Percentiles rank a stretch among this genome's conserved stretches.
Evolutionary conservation across 2,888 invertebrate species (phyloP).

Genomic region (Drosophila mettleri): DNA sequence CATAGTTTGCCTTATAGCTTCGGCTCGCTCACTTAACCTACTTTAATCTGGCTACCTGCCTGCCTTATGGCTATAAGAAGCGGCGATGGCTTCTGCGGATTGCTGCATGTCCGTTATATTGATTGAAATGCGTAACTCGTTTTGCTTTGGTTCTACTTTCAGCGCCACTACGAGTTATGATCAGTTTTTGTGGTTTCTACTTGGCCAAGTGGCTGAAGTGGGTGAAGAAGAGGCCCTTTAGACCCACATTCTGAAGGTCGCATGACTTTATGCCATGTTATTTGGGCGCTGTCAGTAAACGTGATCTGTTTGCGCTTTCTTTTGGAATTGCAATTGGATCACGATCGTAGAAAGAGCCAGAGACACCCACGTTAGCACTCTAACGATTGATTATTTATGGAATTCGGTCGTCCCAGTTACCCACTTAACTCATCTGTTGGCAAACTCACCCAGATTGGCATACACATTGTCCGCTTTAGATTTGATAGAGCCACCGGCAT

Average conservation of each 20-base stretch:
- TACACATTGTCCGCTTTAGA: constrained; percentile 88
- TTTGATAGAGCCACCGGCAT: constrained; percentile 82
- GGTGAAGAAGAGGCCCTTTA: constrained; percentile 63
- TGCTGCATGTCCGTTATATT: constrained; percentile 69
- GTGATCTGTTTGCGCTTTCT: constrained; percentile 76
- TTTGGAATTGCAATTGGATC: constrained; percentile 57
- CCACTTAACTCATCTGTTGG: constrained; percentile 8
- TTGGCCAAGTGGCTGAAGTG: constrained; percentile 24
- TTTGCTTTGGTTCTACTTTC: constrained; percentile 71
- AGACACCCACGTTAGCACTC: constrained; percentile 32
- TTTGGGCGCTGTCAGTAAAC: constrained; percentile 45
- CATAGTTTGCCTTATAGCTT: constrained; percentile 58
- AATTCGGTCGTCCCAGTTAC: constrained; percentile 21
- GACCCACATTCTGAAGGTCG: constrained; percentile 69
- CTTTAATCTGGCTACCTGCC: constrained; percentile 65
- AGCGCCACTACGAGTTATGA: constrained; percentile 24
- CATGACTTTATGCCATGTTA: constrained; percentile 34
- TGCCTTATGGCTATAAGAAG: constrained; percentile 28
- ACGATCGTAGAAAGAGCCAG: constrained; percentile 9
- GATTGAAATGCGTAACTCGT: constrained; percentile 80
- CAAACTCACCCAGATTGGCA: constrained; percentile 89
- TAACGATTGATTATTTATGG: constrained; percentile 19
- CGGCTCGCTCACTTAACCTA: constrained; percentile 76
- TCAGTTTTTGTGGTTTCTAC: constrained; percentile 19
- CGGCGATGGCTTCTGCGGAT: constrained; percentile 16